phyloP scores from a whole-genome alignment of 1,140 invertebrate genomes.

The Trialeurodes vaporariorum region DNA sequence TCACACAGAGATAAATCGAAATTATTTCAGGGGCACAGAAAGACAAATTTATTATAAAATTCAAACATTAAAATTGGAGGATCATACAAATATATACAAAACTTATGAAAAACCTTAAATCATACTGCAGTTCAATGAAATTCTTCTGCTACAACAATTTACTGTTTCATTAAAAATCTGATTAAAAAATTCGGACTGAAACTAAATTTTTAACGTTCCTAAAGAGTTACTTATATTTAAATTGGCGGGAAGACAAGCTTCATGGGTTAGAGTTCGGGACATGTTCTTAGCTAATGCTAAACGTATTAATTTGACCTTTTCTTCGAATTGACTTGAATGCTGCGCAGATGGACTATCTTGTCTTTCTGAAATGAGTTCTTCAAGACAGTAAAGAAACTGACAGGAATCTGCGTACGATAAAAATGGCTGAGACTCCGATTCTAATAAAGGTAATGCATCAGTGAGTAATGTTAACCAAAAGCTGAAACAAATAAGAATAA shows the following conservation, averaged over 20 bases:
- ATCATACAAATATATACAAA: no score
- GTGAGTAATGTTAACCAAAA: not conserved
- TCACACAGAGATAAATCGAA: no score
- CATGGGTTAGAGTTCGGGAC: not conserved
- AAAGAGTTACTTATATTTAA: not conserved
- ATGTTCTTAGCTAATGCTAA: not conserved
- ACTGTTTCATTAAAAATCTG: no score
- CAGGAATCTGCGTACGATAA: not conserved
- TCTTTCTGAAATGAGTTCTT: not conserved
- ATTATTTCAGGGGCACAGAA: no score
- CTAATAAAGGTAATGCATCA: not conserved
- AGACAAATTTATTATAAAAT: no score
- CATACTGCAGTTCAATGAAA: no score
- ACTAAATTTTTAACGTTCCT: not conserved
- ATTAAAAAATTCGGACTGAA: no score
- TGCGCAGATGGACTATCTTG: not conserved
- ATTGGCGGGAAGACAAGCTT: not conserved
- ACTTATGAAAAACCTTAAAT: no score
- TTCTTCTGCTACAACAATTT: no score
- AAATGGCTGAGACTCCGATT: not conserved
- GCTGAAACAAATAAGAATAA: not conserved
- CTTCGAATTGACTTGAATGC: not conserved
- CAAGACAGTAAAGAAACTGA: not conserved
- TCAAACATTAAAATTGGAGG: no score
- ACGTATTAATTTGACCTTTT: not conserved